Evolutionary conservation across 2,797 vertebrate genomes (phyloP), one percentile per base, ranked within the genome.

Genomic region (Vireo griseus): DNA sequence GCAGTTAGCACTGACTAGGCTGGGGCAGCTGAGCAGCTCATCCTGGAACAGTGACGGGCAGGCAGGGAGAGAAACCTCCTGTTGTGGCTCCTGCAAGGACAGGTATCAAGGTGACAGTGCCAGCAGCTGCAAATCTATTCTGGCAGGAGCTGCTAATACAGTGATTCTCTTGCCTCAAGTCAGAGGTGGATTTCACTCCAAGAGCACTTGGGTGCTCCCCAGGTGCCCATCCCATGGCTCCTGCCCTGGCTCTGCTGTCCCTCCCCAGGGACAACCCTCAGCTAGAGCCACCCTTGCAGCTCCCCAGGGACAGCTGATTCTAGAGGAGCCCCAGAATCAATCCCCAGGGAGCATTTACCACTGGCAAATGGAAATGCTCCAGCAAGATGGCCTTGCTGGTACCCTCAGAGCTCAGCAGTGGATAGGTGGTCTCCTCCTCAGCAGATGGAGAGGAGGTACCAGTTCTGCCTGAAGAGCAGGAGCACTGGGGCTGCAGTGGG

Each of bases 11-110:
- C 17, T 0, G 0, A 67, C 26, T 35, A 50, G 52, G 44, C 31
- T 40, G 44, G 59, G 19, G n/a, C 45, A 86, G 61, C 52, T 42
- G 48, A 79, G 68, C 48, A 40, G 35, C 47, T 79, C 55, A 28
- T 33, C 6, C 51, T 26, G 21, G 6, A 73, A 57, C 12, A 80
- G 13, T 0, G 0, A 61, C 6, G 33, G 50, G 6, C 2, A 1
- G 33, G 31, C 28, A 92, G 33, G 22, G 31, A 83, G 13, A 72
- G 31, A 67, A 92, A 67, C 19, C 28, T 72, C 54, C 16, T 0
- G 0, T 16, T 9, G 4, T n/a, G 26, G 33, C 10, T 86, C 40
- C 78, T 48, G 48, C 45, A 91, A 71, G 52, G 54, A 58, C 44
- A 63, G 20, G 48, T 25, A 55, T 26, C 0, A 12, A 69, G 52